A percentile compares a stretch with the other conserved stretches of the same genome.
Conservation (phyloP, 1,140 invertebrate species). For the Hypsibius dujardini region DNA sequence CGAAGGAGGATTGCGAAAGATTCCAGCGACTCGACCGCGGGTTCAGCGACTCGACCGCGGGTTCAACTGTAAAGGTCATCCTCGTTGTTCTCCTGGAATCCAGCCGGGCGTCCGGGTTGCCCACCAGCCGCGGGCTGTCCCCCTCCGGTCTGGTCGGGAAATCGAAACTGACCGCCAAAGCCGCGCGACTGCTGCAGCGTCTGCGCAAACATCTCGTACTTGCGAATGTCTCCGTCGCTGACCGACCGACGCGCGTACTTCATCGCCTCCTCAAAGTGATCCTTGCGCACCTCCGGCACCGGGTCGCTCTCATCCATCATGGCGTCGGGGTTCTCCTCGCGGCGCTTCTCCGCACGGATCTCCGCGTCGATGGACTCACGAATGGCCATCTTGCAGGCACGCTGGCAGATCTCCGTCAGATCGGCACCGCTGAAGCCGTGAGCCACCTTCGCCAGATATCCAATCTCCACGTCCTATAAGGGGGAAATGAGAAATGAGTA, state of each 20-base stretch:
- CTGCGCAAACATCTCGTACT: constrained; percentile 99
- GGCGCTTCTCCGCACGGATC: constrained; percentile 68
- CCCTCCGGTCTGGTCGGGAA: constrained; percentile 42
- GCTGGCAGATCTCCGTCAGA: constrained; percentile 96
- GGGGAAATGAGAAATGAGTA: too few species aligned
- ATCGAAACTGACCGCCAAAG: constrained; percentile 91
- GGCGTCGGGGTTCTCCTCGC: constrained; percentile 53
- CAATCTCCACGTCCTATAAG: constrained; percentile 70
- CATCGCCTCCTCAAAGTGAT: constrained; percentile 99
- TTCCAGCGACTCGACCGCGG: neutral
- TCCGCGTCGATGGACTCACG: constrained; percentile 91
- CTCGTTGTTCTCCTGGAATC: constrained; percentile 62
- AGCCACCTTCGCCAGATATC: constrained; percentile 84
- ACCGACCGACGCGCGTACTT: constrained; percentile 96
- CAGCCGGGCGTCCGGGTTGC: constrained; percentile 43
- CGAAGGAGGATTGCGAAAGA: constrained; percentile 8
- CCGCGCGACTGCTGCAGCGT: constrained; percentile 96
- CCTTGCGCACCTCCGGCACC: constrained; percentile 86
- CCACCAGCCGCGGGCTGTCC: constrained; percentile 41
- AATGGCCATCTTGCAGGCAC: constrained; percentile 96
- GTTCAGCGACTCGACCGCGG: neutral
- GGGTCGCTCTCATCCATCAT: constrained; percentile 91
- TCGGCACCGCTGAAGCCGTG: constrained; percentile 97
- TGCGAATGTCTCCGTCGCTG: constrained; percentile 95
- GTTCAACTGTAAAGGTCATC: constrained; percentile 83